Evolutionary conservation across 2,797 vertebrate species (phyloP).

Genomic region (Oryzias sinensis): DNA sequence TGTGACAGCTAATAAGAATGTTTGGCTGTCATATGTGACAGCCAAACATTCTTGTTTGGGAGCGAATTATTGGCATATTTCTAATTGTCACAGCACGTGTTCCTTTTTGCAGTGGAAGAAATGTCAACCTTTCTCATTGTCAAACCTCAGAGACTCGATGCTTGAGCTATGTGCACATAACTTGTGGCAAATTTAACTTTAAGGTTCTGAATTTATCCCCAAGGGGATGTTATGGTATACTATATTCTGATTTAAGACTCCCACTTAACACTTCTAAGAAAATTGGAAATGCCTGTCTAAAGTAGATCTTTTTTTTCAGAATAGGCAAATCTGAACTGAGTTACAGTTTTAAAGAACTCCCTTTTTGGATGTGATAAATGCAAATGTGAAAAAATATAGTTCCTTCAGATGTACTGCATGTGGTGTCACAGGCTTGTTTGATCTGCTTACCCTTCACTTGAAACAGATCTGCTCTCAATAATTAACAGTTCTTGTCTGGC

Average conservation of each 20-base stretch:
- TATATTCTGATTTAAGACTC: too few species aligned
- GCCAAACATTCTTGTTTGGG: constrained; percentile 23
- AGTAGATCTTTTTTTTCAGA: too few species aligned
- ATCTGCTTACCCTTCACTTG: constrained; percentile 4
- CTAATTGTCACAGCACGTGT: constrained; percentile 19
- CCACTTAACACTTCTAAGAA: too few species aligned
- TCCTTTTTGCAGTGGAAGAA: constrained; percentile 41
- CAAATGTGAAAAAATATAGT: constrained; percentile 10
- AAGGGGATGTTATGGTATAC: too few species aligned
- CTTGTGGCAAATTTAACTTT: constrained; percentile 9
- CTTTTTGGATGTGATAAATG: constrained; percentile 10
- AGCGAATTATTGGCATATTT: constrained; percentile 13
- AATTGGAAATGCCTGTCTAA: too few species aligned
- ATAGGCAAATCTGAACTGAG: too few species aligned
- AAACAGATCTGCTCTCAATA: constrained; percentile 18
- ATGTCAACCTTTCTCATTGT: constrained; percentile 29
- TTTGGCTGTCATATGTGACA: constrained; percentile 35
- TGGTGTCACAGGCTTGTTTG: constrained; percentile 9
- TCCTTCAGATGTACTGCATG: constrained; percentile 8
- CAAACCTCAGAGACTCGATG: constrained; percentile 15
- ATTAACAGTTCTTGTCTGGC: constrained; percentile 16
- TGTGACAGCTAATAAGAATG: too few species aligned
- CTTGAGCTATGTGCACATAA: constrained; percentile 18
- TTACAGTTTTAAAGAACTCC: constrained; percentile 17
- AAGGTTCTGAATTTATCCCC: too few species aligned